Conservation (phyloP, 2,113 vertebrate species). For the Cebus imitator region DNA sequence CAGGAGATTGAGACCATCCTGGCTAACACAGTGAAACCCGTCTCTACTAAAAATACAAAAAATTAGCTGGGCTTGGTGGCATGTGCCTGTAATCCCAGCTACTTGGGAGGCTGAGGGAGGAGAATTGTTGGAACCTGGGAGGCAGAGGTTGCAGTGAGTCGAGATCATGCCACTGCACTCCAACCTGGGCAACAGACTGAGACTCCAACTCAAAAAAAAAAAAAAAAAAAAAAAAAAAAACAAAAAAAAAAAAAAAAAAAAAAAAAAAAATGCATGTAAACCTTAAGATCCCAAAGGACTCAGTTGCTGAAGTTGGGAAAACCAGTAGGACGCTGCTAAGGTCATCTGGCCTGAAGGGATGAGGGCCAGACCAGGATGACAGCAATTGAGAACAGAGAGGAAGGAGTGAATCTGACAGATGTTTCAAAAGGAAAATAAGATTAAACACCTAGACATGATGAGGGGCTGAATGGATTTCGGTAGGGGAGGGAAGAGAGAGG, state of each 20-base stretch:
- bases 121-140: no score
- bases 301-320: not conserved
- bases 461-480: not conserved
- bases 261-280: not conserved
- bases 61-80: no score
- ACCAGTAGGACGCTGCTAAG: not conserved
- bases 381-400: not conserved
- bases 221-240: not conserved
- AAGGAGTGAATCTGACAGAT: not conserved
- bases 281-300: not conserved
- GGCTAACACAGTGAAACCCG: no score
- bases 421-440: constrained; percentile 1
- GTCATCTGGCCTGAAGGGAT: not conserved
- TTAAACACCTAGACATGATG: not conserved
- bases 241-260: no score
- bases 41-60: no score
- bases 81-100: no score
- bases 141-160: no score
- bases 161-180: no score
- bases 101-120: no score
- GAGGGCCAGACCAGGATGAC: not conserved
- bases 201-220: no score
- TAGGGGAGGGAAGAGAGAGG: not conserved
- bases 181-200: no score
- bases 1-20: no score